A percentile compares a stretch with the other conserved stretches of the same genome.
phyloP scores from a whole-genome alignment of 2,797 vertebrate species.

The Typhlichthys subterraneus region DNA sequence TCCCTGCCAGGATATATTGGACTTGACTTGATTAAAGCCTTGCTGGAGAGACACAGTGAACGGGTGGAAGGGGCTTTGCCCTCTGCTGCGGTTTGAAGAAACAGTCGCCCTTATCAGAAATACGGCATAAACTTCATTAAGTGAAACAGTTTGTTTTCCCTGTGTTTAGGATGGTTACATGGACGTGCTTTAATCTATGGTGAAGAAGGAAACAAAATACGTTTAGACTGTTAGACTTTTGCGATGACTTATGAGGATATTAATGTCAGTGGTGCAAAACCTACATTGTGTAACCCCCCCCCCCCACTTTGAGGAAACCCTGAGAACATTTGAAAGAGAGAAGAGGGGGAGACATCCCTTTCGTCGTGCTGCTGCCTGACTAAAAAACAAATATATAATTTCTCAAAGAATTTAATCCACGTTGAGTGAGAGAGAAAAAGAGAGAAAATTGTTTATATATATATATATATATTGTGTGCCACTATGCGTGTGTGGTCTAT shows the following conservation, averaged over 20 bases:
- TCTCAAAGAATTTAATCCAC: conserved; percentile 69
- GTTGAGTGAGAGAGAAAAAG: conserved; percentile 53
- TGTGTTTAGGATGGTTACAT: conserved; percentile 38
- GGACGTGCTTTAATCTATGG: conserved; percentile 39
- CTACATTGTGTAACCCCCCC: conserved; percentile 43
- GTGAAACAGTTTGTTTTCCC: background rate
- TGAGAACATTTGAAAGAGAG: conserved; percentile 34
- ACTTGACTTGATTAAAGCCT: conserved; percentile 18
- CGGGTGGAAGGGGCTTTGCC: conserved; percentile 26
- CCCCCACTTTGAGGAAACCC: conserved; percentile 46
- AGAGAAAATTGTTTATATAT: background rate
- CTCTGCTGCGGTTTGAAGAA: conserved; percentile 26
- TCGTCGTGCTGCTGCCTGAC: conserved; percentile 57
- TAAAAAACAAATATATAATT: conserved; percentile 65
- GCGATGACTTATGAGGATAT: conserved; percentile 52
- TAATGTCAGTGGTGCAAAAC: conserved; percentile 52
- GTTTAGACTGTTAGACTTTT: conserved; percentile 48
- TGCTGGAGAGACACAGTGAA: conserved; percentile 24
- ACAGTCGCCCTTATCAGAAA: conserved; percentile 49
- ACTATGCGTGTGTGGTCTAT: conserved; percentile 67
- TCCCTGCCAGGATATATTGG: background rate
- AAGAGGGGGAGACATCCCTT: conserved; percentile 45
- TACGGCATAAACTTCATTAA: conserved; percentile 32
- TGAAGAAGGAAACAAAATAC: conserved; percentile 25
- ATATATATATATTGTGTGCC: no score